phyloP scores from a whole-genome alignment of 1,140 invertebrate genomes.

The Caenorhabditis latens region DNA sequence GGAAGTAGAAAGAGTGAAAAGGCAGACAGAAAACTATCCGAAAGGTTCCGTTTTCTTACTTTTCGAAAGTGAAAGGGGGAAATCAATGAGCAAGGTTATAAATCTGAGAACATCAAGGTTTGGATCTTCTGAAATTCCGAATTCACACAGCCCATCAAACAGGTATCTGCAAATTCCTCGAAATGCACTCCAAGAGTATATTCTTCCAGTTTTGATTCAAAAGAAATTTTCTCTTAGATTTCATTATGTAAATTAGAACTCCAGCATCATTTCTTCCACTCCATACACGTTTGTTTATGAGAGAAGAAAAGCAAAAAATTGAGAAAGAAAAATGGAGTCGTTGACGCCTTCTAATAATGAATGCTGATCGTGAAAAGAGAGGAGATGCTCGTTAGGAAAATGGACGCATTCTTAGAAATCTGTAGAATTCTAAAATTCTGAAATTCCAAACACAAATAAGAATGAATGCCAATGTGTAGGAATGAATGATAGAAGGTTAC shows the following conservation, averaged over 20 bases:
- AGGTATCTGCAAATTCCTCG: too few relatives aligned
- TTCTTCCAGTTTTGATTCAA: too few relatives aligned
- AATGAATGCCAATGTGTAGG: too few relatives aligned
- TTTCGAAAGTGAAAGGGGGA: not conserved
- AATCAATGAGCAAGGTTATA: not conserved
- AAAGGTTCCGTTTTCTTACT: not conserved
- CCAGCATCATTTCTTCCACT: not conserved
- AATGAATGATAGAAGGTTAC: too few relatives aligned
- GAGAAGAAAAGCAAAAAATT: not conserved
- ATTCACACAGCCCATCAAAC: too few relatives aligned
- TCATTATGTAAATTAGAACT: constrained; percentile 23
- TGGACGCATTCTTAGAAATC: not conserved
- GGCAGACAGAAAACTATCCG: not conserved
- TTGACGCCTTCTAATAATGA: not conserved
- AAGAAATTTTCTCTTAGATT: not conserved
- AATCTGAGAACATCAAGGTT: not conserved
- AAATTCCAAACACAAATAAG: too few relatives aligned
- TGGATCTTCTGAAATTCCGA: too few relatives aligned
- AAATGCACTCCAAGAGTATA: not conserved
- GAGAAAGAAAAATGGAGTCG: not conserved
- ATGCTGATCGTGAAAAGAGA: not conserved
- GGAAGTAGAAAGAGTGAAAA: not conserved
- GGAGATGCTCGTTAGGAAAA: not conserved
- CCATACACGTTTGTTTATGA: not conserved
- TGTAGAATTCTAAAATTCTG: not conserved